Conservation (phyloP, 2,888 invertebrate genomes). For the Empis livida region DNA sequence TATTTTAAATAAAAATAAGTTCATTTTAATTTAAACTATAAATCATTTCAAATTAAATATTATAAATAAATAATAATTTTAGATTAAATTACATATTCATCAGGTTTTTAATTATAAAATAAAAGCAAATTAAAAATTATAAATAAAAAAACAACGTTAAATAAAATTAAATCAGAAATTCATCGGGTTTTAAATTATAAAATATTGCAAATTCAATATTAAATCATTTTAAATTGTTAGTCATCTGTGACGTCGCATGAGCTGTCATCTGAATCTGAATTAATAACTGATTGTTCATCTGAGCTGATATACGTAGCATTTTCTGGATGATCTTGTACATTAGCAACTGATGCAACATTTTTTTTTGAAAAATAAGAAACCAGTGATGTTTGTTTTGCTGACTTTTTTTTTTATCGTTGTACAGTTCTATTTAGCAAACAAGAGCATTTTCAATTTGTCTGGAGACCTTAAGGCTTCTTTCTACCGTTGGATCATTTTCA, state of each 20-base stretch:
- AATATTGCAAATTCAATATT: neutral
- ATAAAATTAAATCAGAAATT: too few relatives aligned
- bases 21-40: too few relatives aligned
- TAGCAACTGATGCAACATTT: neutral
- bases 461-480: constrained; percentile 2
- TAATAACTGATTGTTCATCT: neutral
- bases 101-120: too few relatives aligned
- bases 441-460: constrained; percentile 2
- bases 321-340: neutral
- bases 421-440: neutral
- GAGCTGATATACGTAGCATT: neutral
- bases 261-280: neutral
- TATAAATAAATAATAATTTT: too few relatives aligned
- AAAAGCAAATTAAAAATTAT: too few relatives aligned
- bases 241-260: neutral
- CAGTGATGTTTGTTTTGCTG: constrained; percentile 1
- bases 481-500: neutral
- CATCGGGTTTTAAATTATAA: too few relatives aligned
- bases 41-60: too few relatives aligned
- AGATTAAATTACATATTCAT: too few relatives aligned
- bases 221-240: neutral
- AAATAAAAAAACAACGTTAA: too few relatives aligned
- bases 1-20: too few relatives aligned
- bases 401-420: neutral
- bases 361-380: neutral